Evolutionary conservation across 1,140 invertebrate genomes (phyloP).

Genomic region (Drosophila bocqueti): DNA sequence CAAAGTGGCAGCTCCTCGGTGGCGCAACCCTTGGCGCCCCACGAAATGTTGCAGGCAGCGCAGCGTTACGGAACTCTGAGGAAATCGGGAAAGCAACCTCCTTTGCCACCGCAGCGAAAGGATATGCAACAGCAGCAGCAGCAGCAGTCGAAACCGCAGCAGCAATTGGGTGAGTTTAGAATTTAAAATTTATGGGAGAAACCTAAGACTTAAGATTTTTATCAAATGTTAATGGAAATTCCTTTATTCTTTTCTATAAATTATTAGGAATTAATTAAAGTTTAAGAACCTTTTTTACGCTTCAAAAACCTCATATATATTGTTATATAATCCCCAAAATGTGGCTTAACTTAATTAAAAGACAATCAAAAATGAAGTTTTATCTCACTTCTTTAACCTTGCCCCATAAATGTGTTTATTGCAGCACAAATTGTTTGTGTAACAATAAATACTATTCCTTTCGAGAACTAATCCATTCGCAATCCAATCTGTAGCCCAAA

Average conservation of each 20-base stretch:
- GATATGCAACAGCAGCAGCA: constrained; percentile 59
- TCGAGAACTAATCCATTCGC: constrained; percentile 30
- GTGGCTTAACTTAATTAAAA: no score
- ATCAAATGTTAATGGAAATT: no score
- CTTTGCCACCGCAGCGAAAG: constrained; percentile 67
- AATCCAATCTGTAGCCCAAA: constrained; percentile 39
- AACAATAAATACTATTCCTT: constrained; percentile 4
- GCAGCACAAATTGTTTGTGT: constrained; percentile 4
- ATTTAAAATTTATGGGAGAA: neutral
- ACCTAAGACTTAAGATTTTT: neutral
- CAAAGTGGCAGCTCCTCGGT: constrained; percentile 7
- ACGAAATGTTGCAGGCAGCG: constrained; percentile 73
- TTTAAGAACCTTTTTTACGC: neutral
- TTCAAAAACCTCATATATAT: neutral
- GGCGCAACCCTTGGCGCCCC: constrained; percentile 58
- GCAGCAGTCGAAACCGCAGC: constrained; percentile 47
- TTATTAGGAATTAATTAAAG: no score
- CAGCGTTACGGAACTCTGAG: constrained; percentile 78
- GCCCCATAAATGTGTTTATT: constrained; percentile 9
- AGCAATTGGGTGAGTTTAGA: constrained; percentile 68
- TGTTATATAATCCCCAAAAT: neutral
- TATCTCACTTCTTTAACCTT: no score
- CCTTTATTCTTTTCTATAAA: no score
- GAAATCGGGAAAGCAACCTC: constrained; percentile 70
- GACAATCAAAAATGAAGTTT: neutral